Conservation (phyloP, 2,888 invertebrate genomes). For the Nysson spinosus region DNA sequence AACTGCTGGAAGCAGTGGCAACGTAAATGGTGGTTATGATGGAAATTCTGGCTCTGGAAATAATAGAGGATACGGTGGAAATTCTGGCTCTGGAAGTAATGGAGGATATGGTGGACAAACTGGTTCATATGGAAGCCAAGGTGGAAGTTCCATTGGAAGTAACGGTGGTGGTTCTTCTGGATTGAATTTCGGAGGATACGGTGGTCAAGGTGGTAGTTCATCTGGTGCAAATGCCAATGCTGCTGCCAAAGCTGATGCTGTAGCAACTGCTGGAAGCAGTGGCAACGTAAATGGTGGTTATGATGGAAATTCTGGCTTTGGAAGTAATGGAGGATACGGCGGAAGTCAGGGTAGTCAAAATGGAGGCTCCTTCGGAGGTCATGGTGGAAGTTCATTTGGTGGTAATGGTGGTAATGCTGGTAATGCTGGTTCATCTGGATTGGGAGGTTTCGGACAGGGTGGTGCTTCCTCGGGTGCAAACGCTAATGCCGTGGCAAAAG, state of each 20-base stretch:
- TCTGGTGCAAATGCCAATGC: constrained; percentile 31
- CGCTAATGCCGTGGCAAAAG: constrained; percentile 18
- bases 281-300: neutral
- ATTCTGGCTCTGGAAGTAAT: too few relatives aligned
- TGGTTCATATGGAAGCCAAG: too few relatives aligned
- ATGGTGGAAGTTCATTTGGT: neutral
- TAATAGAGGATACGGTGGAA: neutral
- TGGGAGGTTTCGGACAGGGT: constrained; percentile 3
- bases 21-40: neutral
- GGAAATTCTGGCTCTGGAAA: neutral
- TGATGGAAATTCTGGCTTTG: neutral
- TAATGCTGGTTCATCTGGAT: constrained; percentile 20
- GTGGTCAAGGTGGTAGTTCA: constrained; percentile 17
- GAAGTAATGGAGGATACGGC: neutral
- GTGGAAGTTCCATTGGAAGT: too few relatives aligned
- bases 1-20: neutral
- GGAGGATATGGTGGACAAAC: too few relatives aligned
- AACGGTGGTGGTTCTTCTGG: neutral
- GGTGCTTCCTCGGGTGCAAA: constrained; percentile 18
- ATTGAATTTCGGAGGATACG: neutral
- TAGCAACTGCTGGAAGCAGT: constrained; percentile 8
- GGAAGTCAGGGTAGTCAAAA: neutral
- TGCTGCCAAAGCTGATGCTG: constrained; percentile 15
- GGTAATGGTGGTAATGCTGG: neutral
- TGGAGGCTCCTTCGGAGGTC: neutral